phyloP scores from a whole-genome alignment of 2,797 vertebrate species.

The Oryzias sinensis region DNA sequence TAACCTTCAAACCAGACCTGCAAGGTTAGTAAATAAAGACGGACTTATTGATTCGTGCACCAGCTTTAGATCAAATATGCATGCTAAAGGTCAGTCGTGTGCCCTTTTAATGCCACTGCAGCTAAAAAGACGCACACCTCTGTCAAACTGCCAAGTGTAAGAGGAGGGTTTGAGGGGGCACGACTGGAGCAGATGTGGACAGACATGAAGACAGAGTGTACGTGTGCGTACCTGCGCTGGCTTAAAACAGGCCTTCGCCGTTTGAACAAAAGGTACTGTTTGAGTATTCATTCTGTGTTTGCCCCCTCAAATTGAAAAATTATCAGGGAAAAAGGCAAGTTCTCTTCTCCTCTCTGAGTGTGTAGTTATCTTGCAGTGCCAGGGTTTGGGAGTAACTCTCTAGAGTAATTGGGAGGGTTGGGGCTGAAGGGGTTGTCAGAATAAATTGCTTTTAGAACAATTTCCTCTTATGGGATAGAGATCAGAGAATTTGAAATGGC shows the following conservation, averaged over 20 bases:
- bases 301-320: constrained; percentile 88
- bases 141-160: constrained; percentile 58
- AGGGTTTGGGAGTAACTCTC: constrained; percentile 56
- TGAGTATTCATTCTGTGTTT: constrained; percentile 82
- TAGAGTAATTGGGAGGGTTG: constrained; percentile 35
- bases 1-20: constrained; percentile 63
- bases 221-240: constrained; percentile 8
- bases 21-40: constrained; percentile 68
- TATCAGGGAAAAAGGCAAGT: constrained; percentile 79
- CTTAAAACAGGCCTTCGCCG: constrained; percentile 40
- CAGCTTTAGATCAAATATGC: constrained; percentile 74
- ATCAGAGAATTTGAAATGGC: constrained; percentile 81
- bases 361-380: constrained; percentile 68
- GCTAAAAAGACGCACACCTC: constrained; percentile 56
- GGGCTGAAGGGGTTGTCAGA: constrained; percentile 68
- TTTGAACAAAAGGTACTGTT: constrained; percentile 55
- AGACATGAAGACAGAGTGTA: constrained; percentile 6
- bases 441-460: constrained; percentile 83
- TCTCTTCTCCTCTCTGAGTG: constrained; percentile 74
- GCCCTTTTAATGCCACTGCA: constrained; percentile 38
- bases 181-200: constrained; percentile 19
- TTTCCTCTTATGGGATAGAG: constrained; percentile 82
- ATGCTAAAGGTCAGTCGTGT: constrained; percentile 67
- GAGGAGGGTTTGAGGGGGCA: constrained; percentile 6
- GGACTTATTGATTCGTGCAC: constrained; percentile 74